Evolutionary conservation across 2,888 invertebrate species (phyloP).

Genomic region (Melolontha melolontha): DNA sequence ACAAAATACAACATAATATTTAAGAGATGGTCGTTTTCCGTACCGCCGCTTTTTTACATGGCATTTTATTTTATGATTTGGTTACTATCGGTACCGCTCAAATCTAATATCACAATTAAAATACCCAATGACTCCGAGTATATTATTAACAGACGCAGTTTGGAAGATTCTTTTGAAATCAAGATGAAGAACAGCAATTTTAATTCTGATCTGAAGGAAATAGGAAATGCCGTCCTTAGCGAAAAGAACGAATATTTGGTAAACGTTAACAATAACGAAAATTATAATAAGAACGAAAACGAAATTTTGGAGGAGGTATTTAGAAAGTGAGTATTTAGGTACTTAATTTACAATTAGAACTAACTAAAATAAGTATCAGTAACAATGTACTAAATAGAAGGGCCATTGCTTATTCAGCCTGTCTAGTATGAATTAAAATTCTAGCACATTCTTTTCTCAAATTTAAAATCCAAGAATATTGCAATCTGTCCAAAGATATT

Average conservation of each 20-base stretch:
- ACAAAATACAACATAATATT: conserved; percentile 49
- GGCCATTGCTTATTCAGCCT: too few relatives aligned
- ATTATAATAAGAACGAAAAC: conserved; percentile 59
- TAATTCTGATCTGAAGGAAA: conserved; percentile 66
- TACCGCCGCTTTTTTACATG: conserved; percentile 69
- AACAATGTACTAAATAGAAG: too few relatives aligned
- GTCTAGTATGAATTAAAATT: too few relatives aligned
- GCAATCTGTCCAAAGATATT: too few relatives aligned
- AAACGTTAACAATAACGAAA: conserved; percentile 61
- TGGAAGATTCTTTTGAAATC: conserved; percentile 61
- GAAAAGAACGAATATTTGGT: conserved; percentile 68
- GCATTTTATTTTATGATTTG: conserved; percentile 69
- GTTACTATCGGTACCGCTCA: conserved; percentile 66
- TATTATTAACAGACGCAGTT: conserved; percentile 51
- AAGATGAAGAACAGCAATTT: conserved; percentile 67
- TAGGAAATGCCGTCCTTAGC: conserved; percentile 64
- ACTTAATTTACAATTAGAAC: too few relatives aligned
- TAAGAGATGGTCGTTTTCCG: conserved; percentile 69
- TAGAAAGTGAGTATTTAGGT: conserved; percentile 60
- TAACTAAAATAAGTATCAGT: too few relatives aligned
- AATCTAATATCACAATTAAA: conserved; percentile 56
- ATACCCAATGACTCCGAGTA: conserved; percentile 51
- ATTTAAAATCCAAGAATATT: too few relatives aligned
- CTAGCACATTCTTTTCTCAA: too few relatives aligned
- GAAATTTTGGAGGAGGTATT: conserved; percentile 63